Evolutionary conservation across 2,888 invertebrate genomes (phyloP).

Genomic region (Eucera pruinosa): DNA sequence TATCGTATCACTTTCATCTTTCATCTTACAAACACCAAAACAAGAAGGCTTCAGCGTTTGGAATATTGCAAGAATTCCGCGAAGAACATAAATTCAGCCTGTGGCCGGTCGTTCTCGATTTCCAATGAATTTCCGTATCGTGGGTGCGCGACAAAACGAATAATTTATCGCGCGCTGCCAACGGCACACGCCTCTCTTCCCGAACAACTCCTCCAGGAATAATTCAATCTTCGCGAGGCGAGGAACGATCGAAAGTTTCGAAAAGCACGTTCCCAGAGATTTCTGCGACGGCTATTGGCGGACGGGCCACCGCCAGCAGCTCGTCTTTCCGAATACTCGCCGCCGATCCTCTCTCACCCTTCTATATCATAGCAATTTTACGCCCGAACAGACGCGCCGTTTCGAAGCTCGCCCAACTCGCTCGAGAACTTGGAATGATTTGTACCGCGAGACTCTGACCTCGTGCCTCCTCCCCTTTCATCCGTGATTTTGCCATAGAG

Average conservation of each 20-base stretch:
- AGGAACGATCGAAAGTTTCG: constrained; percentile 76
- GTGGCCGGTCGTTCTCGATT: neutral
- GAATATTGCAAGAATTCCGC: neutral
- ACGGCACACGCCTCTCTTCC: constrained; percentile 55
- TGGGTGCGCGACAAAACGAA: constrained; percentile 50
- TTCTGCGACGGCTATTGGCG: constrained; percentile 62
- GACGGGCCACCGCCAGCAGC: constrained; percentile 27
- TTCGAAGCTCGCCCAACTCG: constrained; percentile 75
- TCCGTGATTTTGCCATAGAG: neutral
- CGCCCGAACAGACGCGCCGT: constrained; percentile 77
- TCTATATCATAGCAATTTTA: constrained; percentile 83
- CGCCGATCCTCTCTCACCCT: constrained; percentile 54
- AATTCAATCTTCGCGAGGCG: constrained; percentile 76
- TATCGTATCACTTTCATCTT: too few relatives aligned
- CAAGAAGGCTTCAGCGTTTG: neutral
- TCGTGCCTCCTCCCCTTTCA: constrained; percentile 37
- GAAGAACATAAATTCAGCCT: constrained; percentile 23
- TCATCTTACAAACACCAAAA: neutral
- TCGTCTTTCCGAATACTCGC: constrained; percentile 54
- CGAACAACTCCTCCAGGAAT: constrained; percentile 66
- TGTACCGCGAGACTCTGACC: constrained; percentile 72
- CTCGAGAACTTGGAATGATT: constrained; percentile 80
- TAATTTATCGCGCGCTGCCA: constrained; percentile 67
- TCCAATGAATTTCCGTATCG: constrained; percentile 49
- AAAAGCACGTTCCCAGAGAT: constrained; percentile 69